Percentiles rank a stretch among this genome's conserved stretches.
These are phyloP conservation scores for Rhopalosiphum padi DNA, from an alignment of 1,140 invertebrate species.

Conservation along the genomic window DNA sequence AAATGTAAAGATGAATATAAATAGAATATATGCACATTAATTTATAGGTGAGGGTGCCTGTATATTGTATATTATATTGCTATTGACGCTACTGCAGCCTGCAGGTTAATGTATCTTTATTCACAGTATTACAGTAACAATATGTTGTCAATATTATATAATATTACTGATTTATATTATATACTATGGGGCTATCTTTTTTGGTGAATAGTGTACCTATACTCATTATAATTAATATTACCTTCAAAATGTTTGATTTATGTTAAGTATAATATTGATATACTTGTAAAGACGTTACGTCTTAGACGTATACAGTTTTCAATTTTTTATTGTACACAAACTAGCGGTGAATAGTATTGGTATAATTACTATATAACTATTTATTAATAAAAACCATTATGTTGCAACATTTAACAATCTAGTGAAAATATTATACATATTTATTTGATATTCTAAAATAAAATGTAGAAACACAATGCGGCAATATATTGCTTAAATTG, in stretches of 20 bases:
- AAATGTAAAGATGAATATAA: too few relatives aligned
- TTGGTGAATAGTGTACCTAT: neutral
- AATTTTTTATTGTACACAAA: neutral
- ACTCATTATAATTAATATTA: neutral
- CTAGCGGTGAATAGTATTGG: neutral
- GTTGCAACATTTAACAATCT: neutral
- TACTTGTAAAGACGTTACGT: neutral
- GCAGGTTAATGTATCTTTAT: neutral
- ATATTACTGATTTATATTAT: neutral
- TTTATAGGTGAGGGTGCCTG: too few relatives aligned
- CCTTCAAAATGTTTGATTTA: neutral
- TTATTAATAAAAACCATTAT: neutral
- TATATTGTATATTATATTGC: too few relatives aligned
- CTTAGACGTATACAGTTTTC: neutral
- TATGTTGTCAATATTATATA: neutral
- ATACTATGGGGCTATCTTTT: neutral
- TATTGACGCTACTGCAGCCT: neutral
- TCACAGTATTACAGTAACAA: too few relatives aligned
- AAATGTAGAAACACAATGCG: neutral
- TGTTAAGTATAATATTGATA: neutral
- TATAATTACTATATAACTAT: neutral
- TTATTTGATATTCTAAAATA: constrained; percentile 6
- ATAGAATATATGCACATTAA: too few relatives aligned
- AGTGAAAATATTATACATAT: neutral
- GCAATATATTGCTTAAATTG: constrained; percentile 27